phyloP scores from a whole-genome alignment of 1,140 invertebrate species.

The Saccostrea cuccullata region DNA sequence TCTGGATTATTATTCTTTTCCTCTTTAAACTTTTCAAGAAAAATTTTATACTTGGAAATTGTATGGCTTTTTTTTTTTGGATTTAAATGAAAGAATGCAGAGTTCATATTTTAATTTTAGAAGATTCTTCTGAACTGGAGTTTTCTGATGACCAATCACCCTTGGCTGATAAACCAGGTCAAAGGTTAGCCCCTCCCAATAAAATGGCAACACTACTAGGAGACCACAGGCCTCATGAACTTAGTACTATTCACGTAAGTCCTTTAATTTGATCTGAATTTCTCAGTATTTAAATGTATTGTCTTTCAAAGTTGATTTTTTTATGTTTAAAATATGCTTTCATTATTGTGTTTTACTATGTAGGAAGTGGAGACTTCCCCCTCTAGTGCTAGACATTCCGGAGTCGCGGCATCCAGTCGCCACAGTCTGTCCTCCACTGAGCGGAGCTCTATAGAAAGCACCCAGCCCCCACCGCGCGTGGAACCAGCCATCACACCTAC shows the following conservation, averaged over 20 bases:
- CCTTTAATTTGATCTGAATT: neutral
- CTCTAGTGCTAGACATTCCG: slow-evolving; percentile 17
- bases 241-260: slow-evolving; percentile 57
- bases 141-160: neutral
- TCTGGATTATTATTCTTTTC: neutral
- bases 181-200: slow-evolving; percentile 20
- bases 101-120: neutral
- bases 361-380: slow-evolving; percentile 54
- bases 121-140: neutral
- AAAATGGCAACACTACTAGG: slow-evolving; percentile 19
- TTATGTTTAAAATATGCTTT: neutral
- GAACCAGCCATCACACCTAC: slow-evolving; percentile 26
- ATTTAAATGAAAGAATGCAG: neutral
- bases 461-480: slow-evolving; percentile 2
- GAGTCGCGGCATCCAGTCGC: slow-evolving; percentile 30
- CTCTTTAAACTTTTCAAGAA: neutral
- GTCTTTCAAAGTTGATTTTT: neutral
- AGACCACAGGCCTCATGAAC: slow-evolving; percentile 54
- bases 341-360: neutral
- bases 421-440: slow-evolving; percentile 52
- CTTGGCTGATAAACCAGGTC: slow-evolving; percentile 6
- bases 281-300: neutral
- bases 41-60: neutral
- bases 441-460: slow-evolving; percentile 44
- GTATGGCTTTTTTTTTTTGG: neutral